A percentile compares a stretch with the other conserved stretches of the same genome.
These are phyloP conservation scores for Sisor rabdophorus DNA, from an alignment of 2,113 vertebrate species.

Conservation along the genomic window DNA sequence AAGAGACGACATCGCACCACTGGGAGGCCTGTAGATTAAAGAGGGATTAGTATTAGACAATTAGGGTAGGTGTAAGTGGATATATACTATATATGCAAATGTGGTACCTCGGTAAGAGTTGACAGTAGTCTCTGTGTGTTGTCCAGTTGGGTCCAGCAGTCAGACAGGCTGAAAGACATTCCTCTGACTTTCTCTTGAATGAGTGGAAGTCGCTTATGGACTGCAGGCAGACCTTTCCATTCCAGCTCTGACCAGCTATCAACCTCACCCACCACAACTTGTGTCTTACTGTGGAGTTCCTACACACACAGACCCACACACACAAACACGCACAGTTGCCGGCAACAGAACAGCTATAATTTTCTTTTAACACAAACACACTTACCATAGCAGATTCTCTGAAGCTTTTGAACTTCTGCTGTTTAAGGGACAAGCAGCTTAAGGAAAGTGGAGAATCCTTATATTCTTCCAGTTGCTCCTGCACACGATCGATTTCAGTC, in stretches of 20 bases:
- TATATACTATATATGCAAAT: not conserved
- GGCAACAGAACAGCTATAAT: not conserved
- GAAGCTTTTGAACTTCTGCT: slow-evolving; percentile 71
- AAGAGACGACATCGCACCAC: slow-evolving; percentile 76
- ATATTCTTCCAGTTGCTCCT: slow-evolving; percentile 71
- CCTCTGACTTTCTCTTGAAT: slow-evolving; percentile 68
- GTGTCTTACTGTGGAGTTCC: slow-evolving; percentile 70
- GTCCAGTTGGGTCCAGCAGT: slow-evolving; percentile 77
- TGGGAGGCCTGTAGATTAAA: slow-evolving; percentile 69
- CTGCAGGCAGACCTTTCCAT: slow-evolving; percentile 63
- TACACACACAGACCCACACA: slow-evolving; percentile 36
- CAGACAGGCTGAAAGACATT: slow-evolving; percentile 75
- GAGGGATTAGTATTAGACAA: slow-evolving; percentile 6
- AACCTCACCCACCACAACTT: slow-evolving; percentile 61
- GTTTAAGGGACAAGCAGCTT: slow-evolving; percentile 71
- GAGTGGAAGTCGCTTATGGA: slow-evolving; percentile 68
- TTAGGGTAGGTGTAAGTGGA: not conserved
- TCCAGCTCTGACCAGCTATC: slow-evolving; percentile 71
- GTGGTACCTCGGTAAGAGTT: slow-evolving; percentile 72
- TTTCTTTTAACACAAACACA: not conserved
- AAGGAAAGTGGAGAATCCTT: slow-evolving; percentile 72
- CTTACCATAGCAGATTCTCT: slow-evolving; percentile 69
- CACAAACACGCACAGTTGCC: not conserved
- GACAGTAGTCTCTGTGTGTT: slow-evolving; percentile 77
- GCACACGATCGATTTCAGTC: slow-evolving; percentile 69